Evolutionary conservation across 2,888 invertebrate genomes (phyloP), one percentile per base, ranked within the genome.

Genomic region (Mesoligia furuncula): DNA sequence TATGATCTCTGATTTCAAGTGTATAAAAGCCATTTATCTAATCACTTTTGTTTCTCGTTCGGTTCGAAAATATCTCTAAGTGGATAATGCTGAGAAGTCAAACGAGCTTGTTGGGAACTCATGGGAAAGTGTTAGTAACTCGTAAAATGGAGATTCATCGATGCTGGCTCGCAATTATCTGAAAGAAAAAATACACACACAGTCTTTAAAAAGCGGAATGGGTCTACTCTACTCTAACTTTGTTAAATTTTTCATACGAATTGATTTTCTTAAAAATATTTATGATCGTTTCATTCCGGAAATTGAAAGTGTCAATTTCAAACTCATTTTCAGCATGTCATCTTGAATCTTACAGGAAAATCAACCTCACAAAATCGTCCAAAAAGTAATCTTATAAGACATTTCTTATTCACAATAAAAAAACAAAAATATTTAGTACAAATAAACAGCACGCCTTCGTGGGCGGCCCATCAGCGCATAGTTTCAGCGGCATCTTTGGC

Each of bases 401-500:
- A 45, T 48, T 73, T 65, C 5, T 61, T 48, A 27, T 48, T 65
- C 2, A 13, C 66, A 88, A 83, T 84, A 79, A 83, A 85, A 86
- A 88, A 61, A 79, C 4, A 80, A 17, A 64, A 81, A 79, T 59
- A 66, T 79, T 75, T 83, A 76, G 85, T 80, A 59, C 65, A 85
- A 86, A 88, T 84, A 84, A 80, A 85, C 85, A 84, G 74, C 73
- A 78, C 79, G 68, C 42, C 93, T 80, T 92, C 95, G 96, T 96
- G 96, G 95, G 96, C 94, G 96, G 96, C 94, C 96, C 91, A 93
- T 93, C 94, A 93, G 77, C 86, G 93, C 91, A 90, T 91, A 92
- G 90, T 94, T 95, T 94, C 94, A 95, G 94, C 95, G 95, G 95
- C 91, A 83, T 93, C 94, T 96, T 95, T 94, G 94, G 90, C 81